phyloP scores from a whole-genome alignment of 2,113 vertebrate species.

The Apteryx owenii region DNA sequence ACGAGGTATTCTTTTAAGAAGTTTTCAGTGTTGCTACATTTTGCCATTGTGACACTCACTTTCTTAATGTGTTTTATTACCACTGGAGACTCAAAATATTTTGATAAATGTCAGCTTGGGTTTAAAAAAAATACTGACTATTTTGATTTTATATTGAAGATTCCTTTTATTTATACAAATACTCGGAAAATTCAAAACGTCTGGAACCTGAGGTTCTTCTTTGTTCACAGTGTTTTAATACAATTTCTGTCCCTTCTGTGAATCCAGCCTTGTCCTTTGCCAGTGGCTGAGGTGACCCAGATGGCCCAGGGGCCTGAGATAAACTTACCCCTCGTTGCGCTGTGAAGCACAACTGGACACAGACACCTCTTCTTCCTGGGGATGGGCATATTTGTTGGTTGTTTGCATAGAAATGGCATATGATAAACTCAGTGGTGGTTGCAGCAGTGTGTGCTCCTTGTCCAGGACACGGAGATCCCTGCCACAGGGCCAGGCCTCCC shows the following conservation, averaged over 20 bases:
- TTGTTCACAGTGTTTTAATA: not conserved
- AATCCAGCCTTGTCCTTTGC: not conserved
- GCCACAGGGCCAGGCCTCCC: not conserved
- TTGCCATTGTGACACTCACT: not conserved
- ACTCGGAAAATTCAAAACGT: not conserved
- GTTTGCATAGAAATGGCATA: not conserved
- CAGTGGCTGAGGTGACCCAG: not conserved
- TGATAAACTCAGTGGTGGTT: not conserved
- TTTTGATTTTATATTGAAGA: not conserved
- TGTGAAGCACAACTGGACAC: not conserved
- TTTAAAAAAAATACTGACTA: not conserved
- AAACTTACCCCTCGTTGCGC: not conserved
- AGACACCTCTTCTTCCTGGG: not conserved
- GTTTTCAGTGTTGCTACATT: not conserved
- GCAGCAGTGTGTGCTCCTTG: not conserved
- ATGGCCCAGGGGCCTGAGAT: not conserved
- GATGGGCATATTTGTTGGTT: rapidly evolving
- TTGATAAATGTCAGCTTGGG: not conserved
- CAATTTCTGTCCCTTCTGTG: not conserved
- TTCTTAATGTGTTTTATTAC: not conserved
- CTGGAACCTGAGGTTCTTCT: not conserved
- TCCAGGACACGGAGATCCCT: not conserved
- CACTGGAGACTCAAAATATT: rapidly evolving
- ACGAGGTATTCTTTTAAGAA: not conserved
- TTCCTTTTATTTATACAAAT: not conserved